phyloP scores from a whole-genome alignment of 2,797 vertebrate species.

The Hippocampus kuda region DNA sequence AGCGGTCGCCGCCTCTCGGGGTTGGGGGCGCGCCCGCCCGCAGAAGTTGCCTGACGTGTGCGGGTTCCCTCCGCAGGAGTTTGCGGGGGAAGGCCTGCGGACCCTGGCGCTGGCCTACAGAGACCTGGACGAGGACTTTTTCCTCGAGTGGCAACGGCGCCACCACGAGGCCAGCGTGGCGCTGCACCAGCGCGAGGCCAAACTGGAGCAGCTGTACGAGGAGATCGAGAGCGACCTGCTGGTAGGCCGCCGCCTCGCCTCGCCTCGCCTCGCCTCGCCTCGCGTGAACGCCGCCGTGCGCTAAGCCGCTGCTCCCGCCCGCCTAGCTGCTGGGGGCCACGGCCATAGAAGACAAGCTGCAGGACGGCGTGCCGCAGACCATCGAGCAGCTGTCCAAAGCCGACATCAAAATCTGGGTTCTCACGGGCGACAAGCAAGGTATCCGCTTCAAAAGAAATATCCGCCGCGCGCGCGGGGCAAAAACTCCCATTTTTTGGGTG shows the following conservation, averaged over 20 bases:
- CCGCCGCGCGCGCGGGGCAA: too few species aligned
- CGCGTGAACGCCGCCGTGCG: not conserved
- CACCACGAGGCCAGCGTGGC: conserved; percentile 76
- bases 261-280: too few species aligned
- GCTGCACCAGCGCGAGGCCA: conserved; percentile 72
- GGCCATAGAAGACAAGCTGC: conserved; percentile 91
- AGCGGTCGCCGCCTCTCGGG: not conserved
- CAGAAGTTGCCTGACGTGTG: not conserved
- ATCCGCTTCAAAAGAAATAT: too few species aligned
- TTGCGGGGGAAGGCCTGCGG: conserved; percentile 84
- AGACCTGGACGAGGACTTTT: conserved; percentile 75
- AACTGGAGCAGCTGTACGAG: conserved; percentile 75
- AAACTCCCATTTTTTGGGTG: too few species aligned
- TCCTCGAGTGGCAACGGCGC: conserved; percentile 71
- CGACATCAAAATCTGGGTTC: conserved; percentile 89
- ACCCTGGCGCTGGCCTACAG: conserved; percentile 85
- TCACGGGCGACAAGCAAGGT: conserved; percentile 98
- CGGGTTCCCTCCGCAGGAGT: conserved; percentile 71
- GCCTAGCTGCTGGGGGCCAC: conserved; percentile 83
- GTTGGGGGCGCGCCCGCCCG: not conserved
- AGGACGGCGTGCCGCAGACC: conserved; percentile 86
- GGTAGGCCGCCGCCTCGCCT: conserved; percentile 50
- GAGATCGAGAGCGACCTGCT: conserved; percentile 86
- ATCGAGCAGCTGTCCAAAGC: conserved; percentile 82
- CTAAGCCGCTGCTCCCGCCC: not conserved